phyloP scores from a whole-genome alignment of 2,888 invertebrate genomes.

The Mayetiola destructor region DNA sequence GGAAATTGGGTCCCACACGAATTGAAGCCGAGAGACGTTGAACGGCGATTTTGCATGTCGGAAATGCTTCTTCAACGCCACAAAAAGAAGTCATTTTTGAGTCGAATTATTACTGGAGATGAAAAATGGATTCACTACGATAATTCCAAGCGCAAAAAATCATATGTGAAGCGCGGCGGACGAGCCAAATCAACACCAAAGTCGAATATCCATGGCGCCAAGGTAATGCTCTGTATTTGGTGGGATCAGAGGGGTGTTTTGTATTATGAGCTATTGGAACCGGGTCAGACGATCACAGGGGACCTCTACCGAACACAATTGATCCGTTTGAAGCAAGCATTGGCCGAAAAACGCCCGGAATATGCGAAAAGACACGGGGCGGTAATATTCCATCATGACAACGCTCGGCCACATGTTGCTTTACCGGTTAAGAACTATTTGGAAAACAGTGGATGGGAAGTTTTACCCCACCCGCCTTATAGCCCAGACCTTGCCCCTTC shows the following conservation, averaged over 20 bases:
- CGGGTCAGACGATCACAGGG: no score
- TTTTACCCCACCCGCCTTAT: no score
- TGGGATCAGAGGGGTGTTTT: no score
- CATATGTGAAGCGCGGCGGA: background rate
- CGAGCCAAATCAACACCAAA: no score
- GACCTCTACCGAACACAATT: no score
- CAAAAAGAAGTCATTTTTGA: background rate
- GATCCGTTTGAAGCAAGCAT: slow-evolving; percentile 14
- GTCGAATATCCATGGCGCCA: no score
- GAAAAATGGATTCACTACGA: slow-evolving; percentile 1
- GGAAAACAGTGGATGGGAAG: no score
- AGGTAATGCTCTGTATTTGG: no score
- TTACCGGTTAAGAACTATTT: background rate
- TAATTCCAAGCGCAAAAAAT: no score
- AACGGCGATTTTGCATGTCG: background rate
- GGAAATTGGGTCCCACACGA: no score
- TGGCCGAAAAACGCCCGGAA: slow-evolving; percentile 10
- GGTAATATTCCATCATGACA: slow-evolving; percentile 13
- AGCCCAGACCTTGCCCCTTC: no score
- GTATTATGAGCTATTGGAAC: no score
- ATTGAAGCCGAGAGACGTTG: background rate
- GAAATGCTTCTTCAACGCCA: background rate
- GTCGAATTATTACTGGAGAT: background rate
- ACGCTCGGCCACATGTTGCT: background rate
- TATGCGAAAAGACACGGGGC: slow-evolving; percentile 4